These are phyloP conservation scores for Steatornis caripensis DNA, from an alignment of 2,113 vertebrate genomes.

Conservation along the genomic window DNA sequence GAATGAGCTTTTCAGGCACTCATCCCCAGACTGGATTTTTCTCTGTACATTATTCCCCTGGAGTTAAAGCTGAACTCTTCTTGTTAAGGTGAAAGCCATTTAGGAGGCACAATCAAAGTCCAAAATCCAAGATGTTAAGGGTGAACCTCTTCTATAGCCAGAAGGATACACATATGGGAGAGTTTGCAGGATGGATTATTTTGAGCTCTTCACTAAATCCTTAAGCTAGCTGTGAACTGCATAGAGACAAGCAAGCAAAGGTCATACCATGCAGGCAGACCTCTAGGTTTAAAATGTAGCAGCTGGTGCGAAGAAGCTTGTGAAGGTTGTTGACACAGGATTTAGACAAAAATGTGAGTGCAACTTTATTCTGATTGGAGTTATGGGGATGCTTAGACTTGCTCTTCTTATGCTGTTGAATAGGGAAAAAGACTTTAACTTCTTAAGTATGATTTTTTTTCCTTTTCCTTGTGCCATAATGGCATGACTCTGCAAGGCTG, in stretches of 20 bases:
- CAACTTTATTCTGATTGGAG: slow-evolving; percentile 69
- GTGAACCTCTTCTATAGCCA: neutral
- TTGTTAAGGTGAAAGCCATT: neutral
- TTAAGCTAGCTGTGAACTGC: slow-evolving; percentile 80
- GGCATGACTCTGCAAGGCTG: neutral
- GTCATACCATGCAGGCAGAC: slow-evolving; percentile 65
- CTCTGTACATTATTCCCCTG: neutral
- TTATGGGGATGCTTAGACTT: neutral
- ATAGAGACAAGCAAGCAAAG: slow-evolving; percentile 74
- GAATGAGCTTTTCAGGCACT: neutral
- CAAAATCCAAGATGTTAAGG: slow-evolving; percentile 3
- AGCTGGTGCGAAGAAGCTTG: slow-evolving; percentile 73
- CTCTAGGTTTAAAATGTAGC: slow-evolving; percentile 75
- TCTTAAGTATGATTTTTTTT: neutral
- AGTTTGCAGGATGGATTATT: slow-evolving; percentile 63
- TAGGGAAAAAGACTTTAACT: neutral
- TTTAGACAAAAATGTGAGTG: slow-evolving; percentile 20
- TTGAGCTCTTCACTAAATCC: slow-evolving; percentile 72
- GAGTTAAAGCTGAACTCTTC: neutral
- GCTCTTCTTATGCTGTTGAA: neutral
- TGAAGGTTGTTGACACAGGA: slow-evolving; percentile 46
- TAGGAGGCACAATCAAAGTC: neutral
- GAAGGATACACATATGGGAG: neutral
- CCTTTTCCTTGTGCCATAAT: neutral
- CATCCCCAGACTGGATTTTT: neutral